Conservation (phyloP, 2,113 vertebrate genomes). For the Mesitornis unicolor region DNA sequence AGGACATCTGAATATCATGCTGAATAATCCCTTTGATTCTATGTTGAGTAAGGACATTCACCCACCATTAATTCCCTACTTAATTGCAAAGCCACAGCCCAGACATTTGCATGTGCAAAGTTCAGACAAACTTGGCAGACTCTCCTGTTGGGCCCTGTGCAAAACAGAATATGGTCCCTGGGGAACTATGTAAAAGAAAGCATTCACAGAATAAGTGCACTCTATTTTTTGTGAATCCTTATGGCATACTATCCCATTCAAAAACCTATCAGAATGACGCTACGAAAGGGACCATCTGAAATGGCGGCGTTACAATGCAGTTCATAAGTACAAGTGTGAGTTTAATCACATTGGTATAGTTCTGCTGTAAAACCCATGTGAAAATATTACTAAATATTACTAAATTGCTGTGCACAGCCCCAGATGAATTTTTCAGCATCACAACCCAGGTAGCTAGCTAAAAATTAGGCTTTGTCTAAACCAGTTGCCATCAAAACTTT, state of each 20-base stretch:
- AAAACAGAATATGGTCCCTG: not conserved
- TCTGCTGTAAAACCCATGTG: not conserved
- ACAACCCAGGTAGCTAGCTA: not conserved
- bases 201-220: fast-evolving
- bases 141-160: not conserved
- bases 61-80: not conserved
- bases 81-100: not conserved
- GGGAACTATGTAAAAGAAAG: not conserved
- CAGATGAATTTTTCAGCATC: not conserved
- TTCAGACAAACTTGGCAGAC: not conserved
- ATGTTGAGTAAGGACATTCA: not conserved
- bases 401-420: not conserved
- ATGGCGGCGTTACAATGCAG: not conserved
- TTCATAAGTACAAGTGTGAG: not conserved
- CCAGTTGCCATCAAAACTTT: not conserved
- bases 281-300: not conserved
- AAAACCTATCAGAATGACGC: not conserved
- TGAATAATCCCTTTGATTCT: not conserved
- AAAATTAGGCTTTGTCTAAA: not conserved
- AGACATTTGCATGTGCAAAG: not conserved
- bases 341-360: no score
- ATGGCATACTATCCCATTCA: not conserved
- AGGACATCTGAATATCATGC: not conserved
- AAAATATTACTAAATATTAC: not conserved
- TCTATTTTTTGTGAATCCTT: not conserved